These are phyloP conservation scores for Dendronephthya gigantea DNA, from an alignment of 64 coral and sea anemone species.

Conservation along the genomic window DNA sequence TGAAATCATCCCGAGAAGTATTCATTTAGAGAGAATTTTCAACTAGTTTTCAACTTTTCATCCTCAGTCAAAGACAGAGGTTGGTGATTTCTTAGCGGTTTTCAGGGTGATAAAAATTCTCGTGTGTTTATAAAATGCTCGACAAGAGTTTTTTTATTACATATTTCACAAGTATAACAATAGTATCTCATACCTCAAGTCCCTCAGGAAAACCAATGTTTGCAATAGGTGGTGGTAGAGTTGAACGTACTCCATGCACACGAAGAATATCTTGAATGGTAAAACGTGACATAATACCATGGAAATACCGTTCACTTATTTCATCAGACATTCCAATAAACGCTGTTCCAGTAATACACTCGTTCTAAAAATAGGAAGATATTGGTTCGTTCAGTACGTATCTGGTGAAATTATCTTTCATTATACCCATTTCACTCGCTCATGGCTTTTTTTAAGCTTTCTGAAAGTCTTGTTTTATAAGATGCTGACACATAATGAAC, in stretches of 20 bases:
- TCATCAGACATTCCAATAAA: constrained; percentile 65
- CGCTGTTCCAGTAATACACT: constrained; percentile 63
- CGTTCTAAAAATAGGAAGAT: constrained; percentile 26
- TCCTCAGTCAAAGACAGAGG: no score
- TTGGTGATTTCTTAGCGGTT: no score
- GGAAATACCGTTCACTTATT: constrained; percentile 57
- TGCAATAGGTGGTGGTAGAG: constrained; percentile 49
- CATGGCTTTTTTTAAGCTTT: no score
- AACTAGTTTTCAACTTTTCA: no score
- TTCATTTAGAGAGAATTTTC: background rate
- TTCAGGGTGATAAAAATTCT: no score
- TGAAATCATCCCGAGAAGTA: background rate
- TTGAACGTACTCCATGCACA: constrained; percentile 23
- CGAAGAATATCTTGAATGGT: constrained; percentile 61
- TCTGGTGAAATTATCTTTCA: no score
- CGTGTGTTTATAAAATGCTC: no score
- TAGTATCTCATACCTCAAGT: constrained; percentile 32
- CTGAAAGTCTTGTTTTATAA: no score
- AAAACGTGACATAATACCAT: constrained; percentile 57
- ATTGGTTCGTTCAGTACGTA: no score
- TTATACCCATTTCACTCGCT: no score
- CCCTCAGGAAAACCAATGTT: constrained; percentile 76
- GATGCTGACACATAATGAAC: no score
- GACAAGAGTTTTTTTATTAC: no score
- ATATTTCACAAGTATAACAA: background rate